Conservation (phyloP, 2,888 invertebrate genomes). For the Aleiodes testaceus region DNA sequence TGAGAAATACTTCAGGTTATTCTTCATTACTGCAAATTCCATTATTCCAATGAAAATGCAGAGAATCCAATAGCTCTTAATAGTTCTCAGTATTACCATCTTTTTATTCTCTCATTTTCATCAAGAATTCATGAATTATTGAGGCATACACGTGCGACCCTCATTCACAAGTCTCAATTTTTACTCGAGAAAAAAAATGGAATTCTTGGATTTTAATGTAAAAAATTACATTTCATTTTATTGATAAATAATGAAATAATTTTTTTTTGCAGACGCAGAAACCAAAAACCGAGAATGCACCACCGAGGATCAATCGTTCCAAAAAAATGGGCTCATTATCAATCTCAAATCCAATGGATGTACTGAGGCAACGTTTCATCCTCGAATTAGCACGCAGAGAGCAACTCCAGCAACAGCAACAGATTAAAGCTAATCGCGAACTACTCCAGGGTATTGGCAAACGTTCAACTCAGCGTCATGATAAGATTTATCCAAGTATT, state of each 20-base stretch:
- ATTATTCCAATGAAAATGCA: too few species aligned
- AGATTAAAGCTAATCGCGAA: conserved; percentile 83
- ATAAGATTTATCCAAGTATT: conserved; percentile 32
- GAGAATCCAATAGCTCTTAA: too few species aligned
- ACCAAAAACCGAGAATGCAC: neutral
- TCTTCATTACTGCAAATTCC: too few species aligned
- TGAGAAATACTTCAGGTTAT: neutral
- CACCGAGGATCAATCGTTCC: conserved; percentile 46
- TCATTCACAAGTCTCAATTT: too few species aligned
- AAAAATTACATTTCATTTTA: too few species aligned
- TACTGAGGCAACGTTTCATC: conserved; percentile 85
- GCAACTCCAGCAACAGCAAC: conserved; percentile 83
- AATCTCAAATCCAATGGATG: conserved; percentile 91
- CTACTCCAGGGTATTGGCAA: conserved; percentile 86
- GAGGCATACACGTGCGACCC: too few species aligned
- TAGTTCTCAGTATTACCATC: too few species aligned
- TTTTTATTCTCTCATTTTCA: too few species aligned
- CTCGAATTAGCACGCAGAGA: conserved; percentile 89
- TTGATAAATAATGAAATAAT: too few species aligned
- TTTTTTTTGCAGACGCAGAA: neutral
- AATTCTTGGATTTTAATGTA: too few species aligned
- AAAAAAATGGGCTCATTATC: conserved; percentile 78
- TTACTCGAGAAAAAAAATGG: too few species aligned
- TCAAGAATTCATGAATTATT: too few species aligned
- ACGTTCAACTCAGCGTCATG: conserved; percentile 70